Conservation (phyloP, 1,140 invertebrate species). For the Cardiocondyla obscurior region DNA sequence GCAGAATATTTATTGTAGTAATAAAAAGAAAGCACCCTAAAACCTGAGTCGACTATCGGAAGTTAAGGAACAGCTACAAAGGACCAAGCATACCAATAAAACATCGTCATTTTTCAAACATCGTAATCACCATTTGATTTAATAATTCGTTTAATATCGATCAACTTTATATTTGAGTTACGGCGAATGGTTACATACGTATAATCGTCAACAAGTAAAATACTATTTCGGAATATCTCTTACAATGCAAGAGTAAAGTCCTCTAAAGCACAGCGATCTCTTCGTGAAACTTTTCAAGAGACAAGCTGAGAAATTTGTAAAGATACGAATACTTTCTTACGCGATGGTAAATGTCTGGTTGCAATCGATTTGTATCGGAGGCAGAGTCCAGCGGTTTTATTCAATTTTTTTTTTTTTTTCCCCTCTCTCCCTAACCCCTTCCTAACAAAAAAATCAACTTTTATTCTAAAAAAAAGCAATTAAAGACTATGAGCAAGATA, state of each 20-base stretch:
- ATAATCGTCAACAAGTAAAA: constrained; percentile 59
- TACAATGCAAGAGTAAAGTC: constrained; percentile 8
- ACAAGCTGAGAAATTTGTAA: constrained; percentile 9
- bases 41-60: neutral
- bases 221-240: constrained; percentile 57
- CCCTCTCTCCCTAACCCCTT: neutral
- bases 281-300: constrained; percentile 9
- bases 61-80: neutral
- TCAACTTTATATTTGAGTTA: constrained; percentile 43
- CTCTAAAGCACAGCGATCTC: neutral
- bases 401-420: neutral
- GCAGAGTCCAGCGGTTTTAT: neutral
- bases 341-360: neutral
- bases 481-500: neutral
- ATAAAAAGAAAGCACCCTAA: neutral
- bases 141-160: constrained; percentile 62
- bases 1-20: neutral
- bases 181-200: constrained; percentile 50
- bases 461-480: neutral
- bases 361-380: neutral
- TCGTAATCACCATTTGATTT: constrained; percentile 49
- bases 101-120: constrained; percentile 19
- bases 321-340: constrained; percentile 1
- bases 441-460: neutral
- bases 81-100: constrained; percentile 7